A percentile compares a stretch with the other conserved stretches of the same genome.
phyloP scores from a whole-genome alignment of 2,113 vertebrate species.

The Ophiodon elongatus region DNA sequence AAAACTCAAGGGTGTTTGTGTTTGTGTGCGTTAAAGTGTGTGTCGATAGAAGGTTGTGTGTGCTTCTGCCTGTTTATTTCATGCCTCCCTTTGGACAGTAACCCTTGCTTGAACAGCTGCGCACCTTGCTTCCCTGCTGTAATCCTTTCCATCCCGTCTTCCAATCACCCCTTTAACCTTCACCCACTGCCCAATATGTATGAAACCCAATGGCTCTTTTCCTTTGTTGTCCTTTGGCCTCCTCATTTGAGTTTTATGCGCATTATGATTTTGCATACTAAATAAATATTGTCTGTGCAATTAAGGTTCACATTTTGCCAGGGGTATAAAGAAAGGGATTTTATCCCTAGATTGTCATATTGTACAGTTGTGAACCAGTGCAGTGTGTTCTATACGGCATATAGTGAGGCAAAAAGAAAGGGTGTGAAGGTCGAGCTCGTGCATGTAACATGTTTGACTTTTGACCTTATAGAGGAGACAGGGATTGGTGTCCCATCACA shows the following conservation, averaged over 20 bases:
- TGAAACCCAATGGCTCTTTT: constrained; percentile 14
- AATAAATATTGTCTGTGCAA: neutral
- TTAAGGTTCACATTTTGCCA: neutral
- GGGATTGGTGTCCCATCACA: neutral
- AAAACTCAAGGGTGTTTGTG: constrained; percentile 60
- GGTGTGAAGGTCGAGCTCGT: neutral
- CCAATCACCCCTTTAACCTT: constrained; percentile 42
- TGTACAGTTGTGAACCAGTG: neutral
- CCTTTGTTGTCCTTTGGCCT: neutral
- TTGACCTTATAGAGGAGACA: neutral
- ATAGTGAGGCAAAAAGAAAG: neutral
- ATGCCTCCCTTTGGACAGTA: constrained; percentile 47
- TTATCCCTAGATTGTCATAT: neutral
- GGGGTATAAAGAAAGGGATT: neutral
- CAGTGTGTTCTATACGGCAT: neutral
- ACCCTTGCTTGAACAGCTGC: constrained; percentile 66
- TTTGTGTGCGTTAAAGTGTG: constrained; percentile 24
- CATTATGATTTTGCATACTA: neutral
- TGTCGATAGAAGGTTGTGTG: constrained; percentile 16
- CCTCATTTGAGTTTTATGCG: neutral
- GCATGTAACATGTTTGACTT: neutral
- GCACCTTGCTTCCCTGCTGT: constrained; percentile 62
- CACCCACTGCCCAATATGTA: neutral
- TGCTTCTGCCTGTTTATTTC: constrained; percentile 47
- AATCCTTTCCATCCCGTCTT: constrained; percentile 34